These are phyloP conservation scores for Cremastinae sp. DNA, from an alignment of 2,888 invertebrate species.

Conservation along the genomic window DNA sequence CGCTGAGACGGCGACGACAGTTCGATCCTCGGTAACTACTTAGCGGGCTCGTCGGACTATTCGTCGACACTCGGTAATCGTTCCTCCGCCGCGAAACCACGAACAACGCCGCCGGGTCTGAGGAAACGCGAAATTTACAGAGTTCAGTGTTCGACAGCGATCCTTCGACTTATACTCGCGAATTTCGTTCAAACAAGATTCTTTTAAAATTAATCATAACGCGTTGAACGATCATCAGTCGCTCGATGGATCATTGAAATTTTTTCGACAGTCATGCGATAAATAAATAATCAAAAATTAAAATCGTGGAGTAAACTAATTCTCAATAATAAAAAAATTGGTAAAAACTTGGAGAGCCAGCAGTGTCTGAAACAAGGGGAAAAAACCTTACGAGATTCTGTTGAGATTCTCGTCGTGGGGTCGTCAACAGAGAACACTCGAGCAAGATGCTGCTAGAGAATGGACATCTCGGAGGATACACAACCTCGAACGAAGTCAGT, in stretches of 20 bases:
- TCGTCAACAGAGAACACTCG: conserved; percentile 18
- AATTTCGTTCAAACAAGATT: no score
- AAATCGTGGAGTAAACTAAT: no score
- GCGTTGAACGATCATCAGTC: no score
- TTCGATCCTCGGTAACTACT: conserved; percentile 24
- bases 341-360: neutral
- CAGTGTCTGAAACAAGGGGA: neutral
- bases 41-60: conserved; percentile 33
- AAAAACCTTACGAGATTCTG: conserved; percentile 17
- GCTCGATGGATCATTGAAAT: no score
- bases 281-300: no score
- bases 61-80: conserved; percentile 35
- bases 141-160: conserved; percentile 4
- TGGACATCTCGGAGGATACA: conserved; percentile 41
- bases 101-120: neutral
- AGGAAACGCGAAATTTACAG: conserved; percentile 15
- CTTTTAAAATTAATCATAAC: no score
- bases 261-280: no score
- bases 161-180: no score
- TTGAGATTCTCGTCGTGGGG: conserved; percentile 21
- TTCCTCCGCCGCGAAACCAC: conserved; percentile 32
- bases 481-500: conserved; percentile 54
- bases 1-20: neutral
- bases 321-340: neutral
- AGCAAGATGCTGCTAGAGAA: conserved; percentile 49